Evolutionary conservation across 2,797 vertebrate genomes (phyloP), one percentile per base, ranked within the genome.

Genomic region (Typhlichthys eigenmanni): DNA sequence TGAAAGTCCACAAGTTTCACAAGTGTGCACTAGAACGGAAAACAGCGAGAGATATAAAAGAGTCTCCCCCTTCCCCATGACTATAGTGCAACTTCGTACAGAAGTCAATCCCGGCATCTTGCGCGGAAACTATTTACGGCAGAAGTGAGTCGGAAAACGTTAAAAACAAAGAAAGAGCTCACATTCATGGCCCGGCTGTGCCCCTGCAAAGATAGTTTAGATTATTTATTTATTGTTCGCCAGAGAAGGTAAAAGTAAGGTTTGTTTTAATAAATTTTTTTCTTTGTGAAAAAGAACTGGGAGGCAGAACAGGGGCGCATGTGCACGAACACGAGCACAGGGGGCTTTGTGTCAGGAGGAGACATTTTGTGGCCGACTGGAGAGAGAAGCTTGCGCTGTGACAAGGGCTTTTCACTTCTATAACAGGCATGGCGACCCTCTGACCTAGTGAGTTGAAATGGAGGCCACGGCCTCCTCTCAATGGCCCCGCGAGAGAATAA

Each of bases 391-490:
- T 63, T 57, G 78, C 17, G 17, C 66, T 66, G 73, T 79, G 85
- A 86, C 79, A 24, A 61, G 80, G 71, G 75, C 85, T 75, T 85
- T 87, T 87, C 80, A 84, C 69, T 63, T 62, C 34, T 79, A 78
- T 82, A 85, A 85, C 84, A 86, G 84, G 79, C 83, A 68, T 71
- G 76, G 79, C 66, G 88, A 90, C 76, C 63, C 57, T 17, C 76
- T 72, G 89, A 90, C 89, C 90, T 52, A 0, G 5, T 3, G 76
- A 77, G 90, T 90, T 92, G 87, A 92, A 89, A 86, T 64, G 45
- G 80, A 90, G 90, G 90, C 82, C 88, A 88, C 65, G 0, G 32
- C 47, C 43, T 59, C 71, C 66, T 72, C 75, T 77, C 64, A 9
- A 60, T 68, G 61, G 57, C 66, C 47, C 68, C 70, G 58, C 55